A percentile compares a stretch with the other conserved stretches of the same genome.
Conservation (phyloP, 2,888 invertebrate genomes). For the Euphydryas editha region DNA sequence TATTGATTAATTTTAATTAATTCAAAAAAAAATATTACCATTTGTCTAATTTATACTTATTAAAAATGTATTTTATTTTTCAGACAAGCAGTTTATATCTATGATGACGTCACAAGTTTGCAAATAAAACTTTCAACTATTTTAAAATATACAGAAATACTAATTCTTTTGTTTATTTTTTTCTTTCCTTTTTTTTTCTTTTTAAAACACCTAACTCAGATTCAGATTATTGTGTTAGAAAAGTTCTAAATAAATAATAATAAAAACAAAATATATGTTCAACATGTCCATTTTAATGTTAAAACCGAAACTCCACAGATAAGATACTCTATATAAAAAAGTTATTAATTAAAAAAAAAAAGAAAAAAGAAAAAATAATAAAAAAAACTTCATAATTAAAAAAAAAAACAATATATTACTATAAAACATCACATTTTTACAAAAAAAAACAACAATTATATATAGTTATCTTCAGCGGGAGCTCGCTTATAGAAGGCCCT, state of each 20-base stretch:
- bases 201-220: no score
- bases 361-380: neutral
- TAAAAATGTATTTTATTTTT: slow-evolving; percentile 11
- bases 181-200: neutral
- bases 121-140: slow-evolving; percentile 13
- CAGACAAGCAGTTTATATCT: slow-evolving; percentile 41
- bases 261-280: no score
- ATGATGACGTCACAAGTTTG: slow-evolving; percentile 48
- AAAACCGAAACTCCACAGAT: no score
- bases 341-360: no score
- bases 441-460: slow-evolving; percentile 24
- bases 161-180: neutral
- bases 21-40: no score
- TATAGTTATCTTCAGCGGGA: slow-evolving; percentile 78
- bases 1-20: neutral
- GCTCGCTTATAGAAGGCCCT: slow-evolving; percentile 89
- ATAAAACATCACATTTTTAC: neutral
- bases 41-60: neutral
- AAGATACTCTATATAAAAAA: no score
- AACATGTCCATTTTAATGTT: no score
- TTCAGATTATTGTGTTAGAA: no score
- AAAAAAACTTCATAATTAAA: neutral
- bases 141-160: neutral
- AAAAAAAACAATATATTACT: neutral
- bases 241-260: no score